Base-by-base conservation (phyloP, 2,113 vertebrate species). In the Trachemys scripta region DNA sequence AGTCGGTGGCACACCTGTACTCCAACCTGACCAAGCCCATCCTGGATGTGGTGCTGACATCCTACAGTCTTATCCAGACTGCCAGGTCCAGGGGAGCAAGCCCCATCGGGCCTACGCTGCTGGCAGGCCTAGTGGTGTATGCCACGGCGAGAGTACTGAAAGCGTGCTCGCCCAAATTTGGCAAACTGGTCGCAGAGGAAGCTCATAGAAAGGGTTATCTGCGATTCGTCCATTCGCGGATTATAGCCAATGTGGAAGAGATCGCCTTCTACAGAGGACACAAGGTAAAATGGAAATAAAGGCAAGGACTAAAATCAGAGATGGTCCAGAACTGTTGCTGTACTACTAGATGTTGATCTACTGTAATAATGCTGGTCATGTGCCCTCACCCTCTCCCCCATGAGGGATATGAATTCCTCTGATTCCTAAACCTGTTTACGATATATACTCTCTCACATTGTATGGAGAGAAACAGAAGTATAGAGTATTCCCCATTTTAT, bases 1-100 rank as follows among this genome's bases (percentile, higher is more conserved):
- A 99, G 92, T 99, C 99, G 0, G 99, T 99, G 92, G 99, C 99
- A 0, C 99, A 99, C 85, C 98, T 99, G 65, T 99, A 99, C 79
- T 99, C 99, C n/a, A 99, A 99, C 97, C 98, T 99, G 76, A 99
- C 99, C 95, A 99, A 99, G 94, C 99, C 99, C 51, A 99, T 99
- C 85, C 97, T 99, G 96, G 99, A 99, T 27, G 99, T 99, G 5
- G 89, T 99, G 87, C 98, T 99, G 80, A 99, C 99, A 50, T 99
- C 99, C 78, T 99, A 99, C 97, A 99, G 99, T 0, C 99, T 99
- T 76, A 99, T 99, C 91, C 99, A 98, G 97, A 99, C 99, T 0
- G 99, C 99, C 1, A 97, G 98, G 20, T 99, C 99, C 14, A 97
- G 99, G 69, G 99, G 99, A 0, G 99, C 99, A 5, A 99, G 98